Evolutionary conservation across 2,888 invertebrate species (phyloP), one percentile per base, ranked within the genome.

Genomic region (Carabus problematicus): DNA sequence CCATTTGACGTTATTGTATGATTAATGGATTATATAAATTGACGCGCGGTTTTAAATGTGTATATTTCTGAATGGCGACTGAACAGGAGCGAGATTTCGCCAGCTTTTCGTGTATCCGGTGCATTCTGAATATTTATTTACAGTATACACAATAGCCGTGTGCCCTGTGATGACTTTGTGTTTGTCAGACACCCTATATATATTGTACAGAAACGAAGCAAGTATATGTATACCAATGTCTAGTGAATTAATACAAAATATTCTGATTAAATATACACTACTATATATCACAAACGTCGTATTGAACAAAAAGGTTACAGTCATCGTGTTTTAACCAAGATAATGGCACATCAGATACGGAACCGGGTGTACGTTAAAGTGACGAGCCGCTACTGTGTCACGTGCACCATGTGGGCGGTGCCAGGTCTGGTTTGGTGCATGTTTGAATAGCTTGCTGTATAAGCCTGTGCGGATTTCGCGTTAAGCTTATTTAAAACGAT

Each of bases 401-500:
- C 56, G 64, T 64, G 64, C 8, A 52, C 19, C 52, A 18, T 52
- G 52, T 52, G 16, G 52, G 39, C 18, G 29, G 8, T 18, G 16
- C n/a, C 8, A 55, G 11, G 56, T 11, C 7, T 41, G 41, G 39
- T 41, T 72, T 72, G 29, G 29, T 29, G 70, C 59, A 68, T 66
- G 71, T 72, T 72, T 74, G 73, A 74, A 74, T 74, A 70, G 74
- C 72, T 70, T 70, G 70, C 71, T 72, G 40, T 58, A 66, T 72
- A 74, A 72, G 72, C 74, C 69, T 40, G 47, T 58, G 63, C 45
- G 72, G 72, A 72, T 72, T 72, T 70, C 63, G 68, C 72, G 74
- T 74, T 72, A 72, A 74, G 74, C 75, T 75, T 73, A 74, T 74
- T 75, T 74, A 74, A 74, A 74, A 74, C 72, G 75, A 75, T 74